Evolutionary conservation across 2,888 invertebrate genomes (phyloP), one percentile per base, ranked within the genome.

Genomic region (Allygus modestus): DNA sequence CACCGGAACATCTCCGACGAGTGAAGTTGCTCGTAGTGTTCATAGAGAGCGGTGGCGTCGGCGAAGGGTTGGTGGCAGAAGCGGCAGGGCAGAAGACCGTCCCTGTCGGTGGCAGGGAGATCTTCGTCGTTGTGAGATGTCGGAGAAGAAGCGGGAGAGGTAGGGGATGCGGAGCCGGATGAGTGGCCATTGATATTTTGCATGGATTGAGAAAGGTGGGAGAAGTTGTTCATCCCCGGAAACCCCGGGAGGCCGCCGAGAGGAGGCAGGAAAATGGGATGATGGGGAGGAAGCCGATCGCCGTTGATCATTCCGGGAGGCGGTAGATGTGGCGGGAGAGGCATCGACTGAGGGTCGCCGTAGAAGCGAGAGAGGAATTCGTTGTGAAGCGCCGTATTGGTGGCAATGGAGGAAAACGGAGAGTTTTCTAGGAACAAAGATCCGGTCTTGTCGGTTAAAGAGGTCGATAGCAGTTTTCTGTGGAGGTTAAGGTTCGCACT

Each of bases 401-500:
- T 91, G 20, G 93, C 91, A 58, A 92, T 89, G 33, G 93, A 93
- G 46, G 93, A 92, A 87, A 92, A 91, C 46, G 92, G 92, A 51
- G 91, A 91, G 88, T 90, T 91, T 84, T 91, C 92, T 88, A 91
- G 88, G 88, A 91, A 90, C 86, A 88, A 81, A 23, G 84, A 85
- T 20, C 81, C 81, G 17, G 82, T 23, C 61, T 87, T 87, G 37
- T 87, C 87, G 15, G 85, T 85, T 33, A 87, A 81, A 0, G 93
- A 92, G 0, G 96, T 95, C 1, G 96, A 96, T 81, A 98, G 90
- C 83, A 98, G 92, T 90, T 98, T 98, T 87, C 97, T 93, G 89
- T 99, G 98, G 54, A 99, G 92, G 90, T 96, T 98, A 84, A 96
- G 92, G 90, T 99, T 98, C 23, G 97, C 94, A 89, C 97, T 97